phyloP scores from a whole-genome alignment of 1,140 invertebrate genomes.

The Laupala kohalensis region DNA sequence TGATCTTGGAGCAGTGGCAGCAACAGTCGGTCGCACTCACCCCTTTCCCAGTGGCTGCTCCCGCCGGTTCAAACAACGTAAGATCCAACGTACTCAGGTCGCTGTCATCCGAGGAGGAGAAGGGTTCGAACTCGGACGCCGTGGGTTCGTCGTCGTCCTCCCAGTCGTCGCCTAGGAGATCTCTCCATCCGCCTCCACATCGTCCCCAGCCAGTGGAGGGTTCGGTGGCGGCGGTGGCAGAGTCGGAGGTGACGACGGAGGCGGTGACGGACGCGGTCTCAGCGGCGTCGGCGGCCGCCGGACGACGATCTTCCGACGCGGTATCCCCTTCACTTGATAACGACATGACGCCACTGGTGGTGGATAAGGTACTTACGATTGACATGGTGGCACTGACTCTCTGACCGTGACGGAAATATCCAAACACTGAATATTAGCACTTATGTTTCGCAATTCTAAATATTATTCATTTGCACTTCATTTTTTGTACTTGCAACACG shows the following conservation, averaged over 20 bases:
- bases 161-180: neutral
- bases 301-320: no score
- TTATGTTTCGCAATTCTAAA: no score
- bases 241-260: neutral
- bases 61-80: conserved; percentile 48
- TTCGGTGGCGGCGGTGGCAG: neutral
- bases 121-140: conserved; percentile 36
- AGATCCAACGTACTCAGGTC: conserved; percentile 55
- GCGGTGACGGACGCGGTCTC: neutral
- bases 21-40: neutral
- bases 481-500: no score
- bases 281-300: no score
- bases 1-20: neutral
- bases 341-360: no score
- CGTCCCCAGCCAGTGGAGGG: neutral
- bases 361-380: no score
- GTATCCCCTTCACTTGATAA: no score
- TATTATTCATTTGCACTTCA: no score
- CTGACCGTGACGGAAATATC: no score
- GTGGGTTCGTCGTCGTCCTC: conserved; percentile 18
- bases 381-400: no score
- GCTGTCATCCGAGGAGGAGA: conserved; percentile 39
- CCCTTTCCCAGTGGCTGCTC: conserved; percentile 26
- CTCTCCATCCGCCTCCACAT: neutral
- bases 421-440: no score